Conservation (phyloP, 2,888 invertebrate species). For the Ochlodes sylvanus region DNA sequence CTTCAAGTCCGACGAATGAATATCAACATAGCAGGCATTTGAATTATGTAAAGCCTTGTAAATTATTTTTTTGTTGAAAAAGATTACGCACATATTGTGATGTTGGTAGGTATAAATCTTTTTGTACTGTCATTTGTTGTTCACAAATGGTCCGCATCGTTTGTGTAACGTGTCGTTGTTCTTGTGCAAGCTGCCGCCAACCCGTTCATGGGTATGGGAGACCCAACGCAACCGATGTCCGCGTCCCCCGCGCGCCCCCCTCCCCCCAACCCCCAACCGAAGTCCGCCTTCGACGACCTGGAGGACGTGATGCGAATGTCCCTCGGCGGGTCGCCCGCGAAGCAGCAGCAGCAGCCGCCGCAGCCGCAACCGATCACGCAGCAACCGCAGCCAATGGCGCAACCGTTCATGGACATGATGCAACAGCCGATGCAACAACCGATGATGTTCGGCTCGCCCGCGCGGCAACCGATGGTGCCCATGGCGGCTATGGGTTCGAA, state of each 20-base stretch:
- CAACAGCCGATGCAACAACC: conserved; percentile 62
- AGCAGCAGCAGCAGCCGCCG: conserved; percentile 69
- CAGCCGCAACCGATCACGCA: conserved; percentile 69
- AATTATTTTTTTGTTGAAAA: not conserved
- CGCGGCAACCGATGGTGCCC: conserved; percentile 73
- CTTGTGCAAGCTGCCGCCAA: conserved; percentile 85
- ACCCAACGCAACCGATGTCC: conserved; percentile 74
- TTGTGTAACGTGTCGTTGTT: conserved; percentile 47
- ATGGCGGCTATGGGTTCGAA: conserved; percentile 82
- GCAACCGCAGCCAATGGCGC: conserved; percentile 67
- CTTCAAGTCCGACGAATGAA: too few species aligned
- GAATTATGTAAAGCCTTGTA: too few species aligned
- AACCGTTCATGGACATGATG: conserved; percentile 68
- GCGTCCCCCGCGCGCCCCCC: conserved; percentile 83
- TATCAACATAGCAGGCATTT: too few species aligned
- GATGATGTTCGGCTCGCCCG: conserved; percentile 41
- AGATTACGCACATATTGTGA: not conserved
- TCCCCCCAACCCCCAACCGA: conserved; percentile 78
- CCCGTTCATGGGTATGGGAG: conserved; percentile 88
- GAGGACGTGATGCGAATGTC: conserved; percentile 89
- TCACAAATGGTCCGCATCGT: not conserved
- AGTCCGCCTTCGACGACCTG: conserved; percentile 88
- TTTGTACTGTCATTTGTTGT: too few species aligned
- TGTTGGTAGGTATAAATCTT: not conserved
- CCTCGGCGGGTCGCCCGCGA: conserved; percentile 86